These are phyloP conservation scores for Drosophila micromelanica DNA, from an alignment of 1,140 invertebrate species.

Conservation along the genomic window DNA sequence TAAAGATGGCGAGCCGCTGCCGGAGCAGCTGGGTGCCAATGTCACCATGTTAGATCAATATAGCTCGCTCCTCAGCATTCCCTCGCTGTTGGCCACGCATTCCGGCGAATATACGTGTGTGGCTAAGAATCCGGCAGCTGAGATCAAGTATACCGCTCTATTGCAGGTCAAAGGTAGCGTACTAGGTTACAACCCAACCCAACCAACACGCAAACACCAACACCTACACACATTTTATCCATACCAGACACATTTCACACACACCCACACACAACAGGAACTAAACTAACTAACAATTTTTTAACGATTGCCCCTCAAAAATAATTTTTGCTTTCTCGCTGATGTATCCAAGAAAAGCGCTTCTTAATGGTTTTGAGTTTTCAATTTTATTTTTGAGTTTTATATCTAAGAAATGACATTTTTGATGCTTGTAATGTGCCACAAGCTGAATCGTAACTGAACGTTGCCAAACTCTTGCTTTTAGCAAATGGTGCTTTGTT, in stretches of 20 bases:
- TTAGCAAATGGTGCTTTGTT: conserved; percentile 68
- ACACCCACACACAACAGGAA: conserved; percentile 5
- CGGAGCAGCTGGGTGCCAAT: conserved; percentile 87
- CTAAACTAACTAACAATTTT: conserved; percentile 55
- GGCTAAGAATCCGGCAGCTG: conserved; percentile 91
- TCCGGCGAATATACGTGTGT: conserved; percentile 93
- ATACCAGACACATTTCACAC: conserved; percentile 9
- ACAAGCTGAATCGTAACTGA: conserved; percentile 54
- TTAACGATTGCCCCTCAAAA: conserved; percentile 64
- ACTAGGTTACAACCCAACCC: conserved; percentile 63
- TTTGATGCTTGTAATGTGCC: conserved; percentile 39
- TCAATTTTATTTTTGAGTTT: conserved; percentile 50
- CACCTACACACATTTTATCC: background rate
- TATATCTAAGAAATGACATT: conserved; percentile 47
- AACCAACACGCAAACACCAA: conserved; percentile 8
- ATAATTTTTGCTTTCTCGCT: conserved; percentile 71
- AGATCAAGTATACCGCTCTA: conserved; percentile 91
- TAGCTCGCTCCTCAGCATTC: conserved; percentile 91
- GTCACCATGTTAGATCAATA: conserved; percentile 90
- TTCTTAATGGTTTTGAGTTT: conserved; percentile 73
- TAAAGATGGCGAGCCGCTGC: conserved; percentile 89
- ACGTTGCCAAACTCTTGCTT: conserved; percentile 59
- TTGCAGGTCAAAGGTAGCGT: conserved; percentile 93
- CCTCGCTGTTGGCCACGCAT: conserved; percentile 89
- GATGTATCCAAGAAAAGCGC: conserved; percentile 73